Base-by-base conservation (phyloP, 2,797 vertebrate genomes). In the Takifugu ocellatus region DNA sequence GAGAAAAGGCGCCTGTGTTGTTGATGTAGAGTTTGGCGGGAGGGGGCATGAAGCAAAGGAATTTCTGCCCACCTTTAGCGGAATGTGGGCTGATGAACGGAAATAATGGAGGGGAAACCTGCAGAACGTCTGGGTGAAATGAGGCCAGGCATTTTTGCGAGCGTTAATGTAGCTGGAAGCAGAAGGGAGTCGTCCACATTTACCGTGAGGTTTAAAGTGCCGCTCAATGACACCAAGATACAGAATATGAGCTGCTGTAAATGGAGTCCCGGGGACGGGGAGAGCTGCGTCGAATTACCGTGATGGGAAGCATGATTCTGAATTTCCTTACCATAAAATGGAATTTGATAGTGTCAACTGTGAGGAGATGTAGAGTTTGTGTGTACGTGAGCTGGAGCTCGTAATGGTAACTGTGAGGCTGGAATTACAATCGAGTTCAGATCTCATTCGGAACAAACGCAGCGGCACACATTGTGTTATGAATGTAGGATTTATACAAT, bases 191-290 rank as follows among this genome's bases (percentile, higher is more conserved):
- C 51, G 11, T 60, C 67, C 54, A 42, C 24, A 11, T 61, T 68
- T 76, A 77, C 67, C 9, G 48, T 70, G 71, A 72, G 71, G 51
- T 63, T 70, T 72, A 63, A 77, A 83, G 65, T 78, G 69, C 75
- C 44, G 63, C 49, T 71, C 66, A 53, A 21, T 31, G 61, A 72
- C 61, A 50, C 57, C 64, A 68, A 54, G 17, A 59, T 39, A 54
- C 61, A 81, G 80, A 85, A 78, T 62, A 83, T 66, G 83, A 85
- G 79, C 80, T 72, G 77, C 82, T 79, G 61, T 49, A 75, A 82
- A 74, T 73, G 73, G 74, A 77, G 56, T 70, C 63, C 71, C 54
- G 15, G 63, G 61, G 74, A 84, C 79, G 66, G 77, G 60, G 67
- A 58, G 54, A 61, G 72, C 66, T 72, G 67, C 77, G 66, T 79